A percentile compares a stretch with the other conserved stretches of the same genome.
Evolutionary conservation across 2,888 invertebrate genomes (phyloP).

Genomic region (Drosophila lacicola): DNA sequence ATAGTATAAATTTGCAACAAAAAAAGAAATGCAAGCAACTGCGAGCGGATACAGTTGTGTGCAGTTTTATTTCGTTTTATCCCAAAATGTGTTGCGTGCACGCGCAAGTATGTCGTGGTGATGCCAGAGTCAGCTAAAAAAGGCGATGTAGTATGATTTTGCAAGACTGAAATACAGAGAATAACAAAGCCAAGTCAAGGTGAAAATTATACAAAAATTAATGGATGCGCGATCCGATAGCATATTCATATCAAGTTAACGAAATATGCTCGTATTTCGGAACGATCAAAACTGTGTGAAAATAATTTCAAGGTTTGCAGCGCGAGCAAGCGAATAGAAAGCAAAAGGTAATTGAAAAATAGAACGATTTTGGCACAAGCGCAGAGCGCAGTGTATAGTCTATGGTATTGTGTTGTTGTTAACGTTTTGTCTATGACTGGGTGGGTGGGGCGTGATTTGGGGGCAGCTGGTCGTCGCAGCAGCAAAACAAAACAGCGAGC

Average conservation of each 20-base stretch:
- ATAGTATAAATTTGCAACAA: constrained; percentile 50
- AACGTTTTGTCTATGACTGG: constrained; percentile 58
- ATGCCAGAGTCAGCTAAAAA: constrained; percentile 71
- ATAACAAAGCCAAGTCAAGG: constrained; percentile 72
- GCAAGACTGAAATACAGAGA: constrained; percentile 69
- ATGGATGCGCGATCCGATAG: constrained; percentile 71
- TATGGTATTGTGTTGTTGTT: constrained; percentile 66
- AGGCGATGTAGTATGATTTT: constrained; percentile 78
- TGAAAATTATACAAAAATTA: constrained; percentile 75
- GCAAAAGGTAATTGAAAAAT: constrained; percentile 79
- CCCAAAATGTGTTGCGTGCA: constrained; percentile 61
- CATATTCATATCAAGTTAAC: constrained; percentile 77
- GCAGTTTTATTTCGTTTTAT: constrained; percentile 45
- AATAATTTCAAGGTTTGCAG: constrained; percentile 82
- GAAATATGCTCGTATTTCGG: constrained; percentile 73
- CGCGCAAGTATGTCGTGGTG: constrained; percentile 63
- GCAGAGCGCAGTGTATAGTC: constrained; percentile 60
- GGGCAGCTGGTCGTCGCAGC: constrained; percentile 60
- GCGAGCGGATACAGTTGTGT: constrained; percentile 50
- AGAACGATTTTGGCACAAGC: constrained; percentile 81
- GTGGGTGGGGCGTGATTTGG: constrained; percentile 78
- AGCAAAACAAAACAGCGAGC: constrained; percentile 63
- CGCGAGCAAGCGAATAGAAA: constrained; percentile 76
- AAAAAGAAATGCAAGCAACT: constrained; percentile 54
- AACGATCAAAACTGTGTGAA: constrained; percentile 78